A percentile compares a stretch with the other conserved stretches of the same genome.
Conservation (phyloP, 2,797 vertebrate genomes). For the Sebastes oblongus region DNA sequence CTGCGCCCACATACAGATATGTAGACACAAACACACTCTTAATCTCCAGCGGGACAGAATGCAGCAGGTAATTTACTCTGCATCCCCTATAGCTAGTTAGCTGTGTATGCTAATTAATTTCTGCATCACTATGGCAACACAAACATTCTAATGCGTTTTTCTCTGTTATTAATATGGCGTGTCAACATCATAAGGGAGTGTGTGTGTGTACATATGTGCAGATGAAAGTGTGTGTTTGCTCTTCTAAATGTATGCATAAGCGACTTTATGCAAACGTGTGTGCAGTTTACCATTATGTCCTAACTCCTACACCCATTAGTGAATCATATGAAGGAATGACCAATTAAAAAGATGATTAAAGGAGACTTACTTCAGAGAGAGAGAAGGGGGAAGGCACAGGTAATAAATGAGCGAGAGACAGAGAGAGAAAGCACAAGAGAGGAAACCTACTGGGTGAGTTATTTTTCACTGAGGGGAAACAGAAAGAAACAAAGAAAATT, state of each 20-base stretch:
- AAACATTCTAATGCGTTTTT: conserved; percentile 46
- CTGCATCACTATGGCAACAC: conserved; percentile 54
- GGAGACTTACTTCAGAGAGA: conserved; percentile 29
- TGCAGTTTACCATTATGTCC: conserved; percentile 14
- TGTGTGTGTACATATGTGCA: conserved; percentile 30
- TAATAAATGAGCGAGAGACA: conserved; percentile 26
- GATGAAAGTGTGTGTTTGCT: conserved; percentile 29
- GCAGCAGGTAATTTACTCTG: conserved; percentile 49
- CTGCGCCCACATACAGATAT: conserved; percentile 13
- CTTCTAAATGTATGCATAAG: conserved; percentile 1
- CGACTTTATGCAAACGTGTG: conserved; percentile 7
- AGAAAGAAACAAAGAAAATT: conserved; percentile 27
- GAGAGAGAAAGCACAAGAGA: background rate
- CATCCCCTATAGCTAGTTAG: conserved; percentile 42
- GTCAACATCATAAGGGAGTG: conserved; percentile 41
- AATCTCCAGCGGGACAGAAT: conserved; percentile 18
- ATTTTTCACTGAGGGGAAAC: conserved; percentile 40
- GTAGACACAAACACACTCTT: conserved; percentile 10
- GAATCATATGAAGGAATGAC: conserved; percentile 52
- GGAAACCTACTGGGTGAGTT: conserved; percentile 4
- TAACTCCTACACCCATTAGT: conserved; percentile 42
- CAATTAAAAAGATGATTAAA: conserved; percentile 72
- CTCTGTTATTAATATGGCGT: conserved; percentile 60
- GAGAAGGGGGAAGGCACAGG: background rate
- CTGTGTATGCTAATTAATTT: conserved; percentile 61